Percentiles rank a stretch among this genome's conserved stretches.
phyloP scores from a whole-genome alignment of 1,140 invertebrate species.

The Pteromalus puparum region DNA sequence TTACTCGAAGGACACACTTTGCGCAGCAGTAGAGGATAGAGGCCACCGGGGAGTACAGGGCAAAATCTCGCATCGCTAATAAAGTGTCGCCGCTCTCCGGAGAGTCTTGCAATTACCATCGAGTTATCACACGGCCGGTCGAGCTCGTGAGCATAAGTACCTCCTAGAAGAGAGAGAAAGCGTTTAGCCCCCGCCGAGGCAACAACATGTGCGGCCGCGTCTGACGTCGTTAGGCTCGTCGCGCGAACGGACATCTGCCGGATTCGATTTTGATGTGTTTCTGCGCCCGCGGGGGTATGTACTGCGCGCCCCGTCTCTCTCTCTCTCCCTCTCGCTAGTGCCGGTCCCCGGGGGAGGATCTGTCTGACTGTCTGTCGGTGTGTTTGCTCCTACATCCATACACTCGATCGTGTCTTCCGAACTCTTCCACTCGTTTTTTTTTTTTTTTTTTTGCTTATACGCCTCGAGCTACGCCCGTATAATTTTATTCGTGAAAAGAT shows the following conservation, averaged over 20 bases:
- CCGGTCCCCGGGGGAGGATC: slow-evolving; percentile 13
- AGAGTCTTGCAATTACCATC: slow-evolving; percentile 34
- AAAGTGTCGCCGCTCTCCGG: slow-evolving; percentile 31
- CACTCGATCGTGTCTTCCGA: slow-evolving; percentile 14
- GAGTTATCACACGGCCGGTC: slow-evolving; percentile 26
- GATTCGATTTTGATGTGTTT: slow-evolving; percentile 76
- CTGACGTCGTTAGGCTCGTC: slow-evolving; percentile 23
- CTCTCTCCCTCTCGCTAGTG: background rate
- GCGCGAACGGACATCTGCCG: slow-evolving; percentile 70
- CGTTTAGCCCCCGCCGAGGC: slow-evolving; percentile 15
- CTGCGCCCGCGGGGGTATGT: slow-evolving; percentile 64
- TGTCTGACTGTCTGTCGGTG: background rate
- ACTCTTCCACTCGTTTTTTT: background rate
- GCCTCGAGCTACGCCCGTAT: no score
- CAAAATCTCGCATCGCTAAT: slow-evolving; percentile 20
- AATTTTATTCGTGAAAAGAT: no score
- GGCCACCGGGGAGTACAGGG: background rate
- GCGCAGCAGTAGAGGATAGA: no score
- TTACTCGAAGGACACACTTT: slow-evolving; percentile 25
- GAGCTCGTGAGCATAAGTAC: background rate
- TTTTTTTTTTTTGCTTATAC: background rate
- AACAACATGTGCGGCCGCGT: slow-evolving; percentile 32
- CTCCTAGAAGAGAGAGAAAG: background rate
- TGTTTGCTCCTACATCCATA: slow-evolving; percentile 15
- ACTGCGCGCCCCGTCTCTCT: slow-evolving; percentile 43